Base-by-base conservation (phyloP, 2,888 invertebrate genomes). In the Ophion obscuratus region DNA sequence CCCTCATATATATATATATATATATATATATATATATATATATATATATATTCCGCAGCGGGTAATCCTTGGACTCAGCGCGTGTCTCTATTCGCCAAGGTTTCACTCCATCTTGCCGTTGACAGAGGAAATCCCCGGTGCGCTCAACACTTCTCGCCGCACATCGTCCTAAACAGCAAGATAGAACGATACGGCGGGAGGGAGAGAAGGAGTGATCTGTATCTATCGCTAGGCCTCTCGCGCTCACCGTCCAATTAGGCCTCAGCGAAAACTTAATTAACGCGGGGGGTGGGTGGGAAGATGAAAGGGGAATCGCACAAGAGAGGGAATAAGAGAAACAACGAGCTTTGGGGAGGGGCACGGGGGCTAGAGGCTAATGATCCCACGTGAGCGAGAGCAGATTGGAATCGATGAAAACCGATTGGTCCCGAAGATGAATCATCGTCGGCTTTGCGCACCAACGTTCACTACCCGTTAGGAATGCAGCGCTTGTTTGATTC, bases 91-190 rank as follows among this genome's bases (percentile, higher is more conserved):
- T 90, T 93, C 91, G 89, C 88, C 92, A 92, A 89, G 89, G 91
- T 92, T 94, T 93, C 93, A 94, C 94, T 94, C 94, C 92, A 93
- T 94, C 94, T 94, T 94, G 91, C 81, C 90, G 93, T 91, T 94
- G 94, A 94, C 94, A 94, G 93, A 92, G 90, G 90, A 92, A 94
- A 93, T 93, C 93, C 93, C 93, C 90, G 84, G 86, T 88, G 88
- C 88, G 87, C 78, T 87, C 87, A 82, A 86, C 83, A 87, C 88
- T 78, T 82, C 87, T 89, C 86, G 88, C 89, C 89, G 88, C 88
- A 87, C 89, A 89, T 88, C 89, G 89, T 90, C 89, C 90, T 89
- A 24, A 70, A 61, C 40, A 40, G 68, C 36, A 57, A 40, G 77
- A 67, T 57, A 57, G 44, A 40, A 68, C 36, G 77, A 66, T 66